Percentiles rank a stretch among this genome's conserved stretches.
Conservation (phyloP, 1,140 invertebrate genomes). For the Drosophila nigromelanica region DNA sequence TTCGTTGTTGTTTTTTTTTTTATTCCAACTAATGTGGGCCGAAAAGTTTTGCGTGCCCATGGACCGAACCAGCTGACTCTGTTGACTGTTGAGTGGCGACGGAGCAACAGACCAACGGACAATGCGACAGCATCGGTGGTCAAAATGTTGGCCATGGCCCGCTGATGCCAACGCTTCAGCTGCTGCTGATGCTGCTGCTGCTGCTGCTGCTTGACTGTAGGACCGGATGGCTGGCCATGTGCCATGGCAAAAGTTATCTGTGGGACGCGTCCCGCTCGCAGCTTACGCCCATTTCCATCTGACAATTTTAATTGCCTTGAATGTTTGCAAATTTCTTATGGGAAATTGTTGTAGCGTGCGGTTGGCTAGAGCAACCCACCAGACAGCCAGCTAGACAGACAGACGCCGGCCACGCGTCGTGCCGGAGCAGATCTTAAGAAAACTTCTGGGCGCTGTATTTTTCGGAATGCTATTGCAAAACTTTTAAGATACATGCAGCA, state of each 20-base stretch:
- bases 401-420: conserved; percentile 54
- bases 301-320: conserved; percentile 81
- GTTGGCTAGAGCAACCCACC: conserved; percentile 50
- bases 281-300: conserved; percentile 51
- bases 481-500: conserved; percentile 75
- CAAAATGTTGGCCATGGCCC: conserved; percentile 73
- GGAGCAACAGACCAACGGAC: conserved; percentile 31
- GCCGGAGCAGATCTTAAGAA: conserved; percentile 56
- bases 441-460: conserved; percentile 61
- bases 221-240: conserved; percentile 30
- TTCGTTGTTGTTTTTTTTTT: conserved; percentile 23
- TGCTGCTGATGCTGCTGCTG: conserved; percentile 7
- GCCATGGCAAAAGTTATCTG: conserved; percentile 72
- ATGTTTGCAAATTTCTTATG: conserved; percentile 80
- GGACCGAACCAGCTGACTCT: conserved; percentile 66
- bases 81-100: conserved; percentile 76
- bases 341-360: conserved; percentile 73
- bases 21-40: conserved; percentile 79
- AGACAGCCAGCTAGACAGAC: conserved; percentile 24
- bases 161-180: conserved; percentile 46
- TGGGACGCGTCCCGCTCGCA: conserved; percentile 39
- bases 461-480: conserved; percentile 75
- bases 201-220: background rate
- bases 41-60: conserved; percentile 73
- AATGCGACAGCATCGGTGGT: conserved; percentile 44